Percentiles rank a stretch among this genome's conserved stretches.
Evolutionary conservation across 2,888 invertebrate genomes (phyloP).

Genomic region (Danaus chrysippus): DNA sequence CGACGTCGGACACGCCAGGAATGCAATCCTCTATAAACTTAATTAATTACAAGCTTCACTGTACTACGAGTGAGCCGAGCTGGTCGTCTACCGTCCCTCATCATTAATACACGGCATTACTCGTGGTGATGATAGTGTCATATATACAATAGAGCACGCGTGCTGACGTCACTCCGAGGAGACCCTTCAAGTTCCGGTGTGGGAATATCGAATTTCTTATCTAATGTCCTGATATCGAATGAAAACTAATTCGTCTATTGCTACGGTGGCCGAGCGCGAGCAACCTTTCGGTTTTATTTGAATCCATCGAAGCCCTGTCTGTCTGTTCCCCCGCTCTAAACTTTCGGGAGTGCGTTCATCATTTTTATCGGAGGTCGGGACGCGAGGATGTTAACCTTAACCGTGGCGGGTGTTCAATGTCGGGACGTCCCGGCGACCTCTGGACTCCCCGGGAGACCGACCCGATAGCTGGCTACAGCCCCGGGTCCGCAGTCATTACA

Average conservation of each 20-base stretch:
- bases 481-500: conserved; percentile 46
- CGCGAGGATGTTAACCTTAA: conserved; percentile 58
- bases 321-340: conserved; percentile 32
- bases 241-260: conserved; percentile 4
- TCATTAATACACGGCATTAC: background rate
- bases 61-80: conserved; percentile 9
- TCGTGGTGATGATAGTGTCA: background rate
- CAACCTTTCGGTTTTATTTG: conserved; percentile 5
- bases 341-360: conserved; percentile 34
- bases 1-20: conserved; percentile 48
- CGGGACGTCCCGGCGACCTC: conserved; percentile 62
- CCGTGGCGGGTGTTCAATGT: conserved; percentile 65
- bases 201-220: conserved; percentile 1
- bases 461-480: conserved; percentile 4
- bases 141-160: conserved; percentile 7
- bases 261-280: conserved; percentile 5
- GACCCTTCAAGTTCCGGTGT: conserved; percentile 13
- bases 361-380: conserved; percentile 42
- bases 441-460: conserved; percentile 30
- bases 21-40: conserved; percentile 40
- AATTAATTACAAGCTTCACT: conserved; percentile 17
- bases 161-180: conserved; percentile 3
- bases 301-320: conserved; percentile 8
- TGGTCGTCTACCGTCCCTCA: background rate
- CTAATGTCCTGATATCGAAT: conserved; percentile 5